phyloP scores from a whole-genome alignment of 1,140 invertebrate species.

The Neuroterus valhalla region DNA sequence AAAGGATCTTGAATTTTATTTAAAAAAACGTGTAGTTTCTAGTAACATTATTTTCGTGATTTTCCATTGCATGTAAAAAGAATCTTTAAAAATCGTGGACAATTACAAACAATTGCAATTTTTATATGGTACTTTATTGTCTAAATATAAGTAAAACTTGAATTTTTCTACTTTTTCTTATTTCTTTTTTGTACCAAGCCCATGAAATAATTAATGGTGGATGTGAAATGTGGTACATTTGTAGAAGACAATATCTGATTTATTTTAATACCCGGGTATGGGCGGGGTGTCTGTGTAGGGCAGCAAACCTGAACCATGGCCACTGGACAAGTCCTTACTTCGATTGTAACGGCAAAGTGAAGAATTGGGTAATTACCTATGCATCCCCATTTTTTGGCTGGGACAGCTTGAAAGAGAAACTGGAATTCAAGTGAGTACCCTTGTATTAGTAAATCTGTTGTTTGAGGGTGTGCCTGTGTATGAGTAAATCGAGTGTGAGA shows the following conservation, averaged over 20 bases:
- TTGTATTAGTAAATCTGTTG: conserved; percentile 35
- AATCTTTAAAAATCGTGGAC: too few species aligned
- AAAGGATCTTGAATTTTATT: too few species aligned
- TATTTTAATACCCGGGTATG: conserved; percentile 68
- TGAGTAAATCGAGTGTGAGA: conserved; percentile 68
- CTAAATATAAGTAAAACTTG: too few species aligned
- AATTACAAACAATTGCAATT: too few species aligned
- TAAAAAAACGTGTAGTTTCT: too few species aligned
- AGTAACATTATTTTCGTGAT: too few species aligned
- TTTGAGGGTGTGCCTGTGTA: conserved; percentile 43
- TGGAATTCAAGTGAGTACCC: conserved; percentile 94
- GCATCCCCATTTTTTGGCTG: conserved; percentile 97
- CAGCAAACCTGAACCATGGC: conserved; percentile 90
- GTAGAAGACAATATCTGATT: conserved; percentile 47
- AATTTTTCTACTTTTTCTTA: neutral
- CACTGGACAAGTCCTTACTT: conserved; percentile 96
- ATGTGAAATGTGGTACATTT: conserved; percentile 2
- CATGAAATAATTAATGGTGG: neutral
- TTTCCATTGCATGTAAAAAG: too few species aligned
- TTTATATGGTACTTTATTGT: too few species aligned
- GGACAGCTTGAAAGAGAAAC: conserved; percentile 91
- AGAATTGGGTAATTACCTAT: conserved; percentile 97
- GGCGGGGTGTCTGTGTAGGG: conserved; percentile 74
- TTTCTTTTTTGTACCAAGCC: neutral
- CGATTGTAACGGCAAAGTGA: conserved; percentile 93